Conservation (phyloP, 2,888 invertebrate species). For the Abscondita cerata region DNA sequence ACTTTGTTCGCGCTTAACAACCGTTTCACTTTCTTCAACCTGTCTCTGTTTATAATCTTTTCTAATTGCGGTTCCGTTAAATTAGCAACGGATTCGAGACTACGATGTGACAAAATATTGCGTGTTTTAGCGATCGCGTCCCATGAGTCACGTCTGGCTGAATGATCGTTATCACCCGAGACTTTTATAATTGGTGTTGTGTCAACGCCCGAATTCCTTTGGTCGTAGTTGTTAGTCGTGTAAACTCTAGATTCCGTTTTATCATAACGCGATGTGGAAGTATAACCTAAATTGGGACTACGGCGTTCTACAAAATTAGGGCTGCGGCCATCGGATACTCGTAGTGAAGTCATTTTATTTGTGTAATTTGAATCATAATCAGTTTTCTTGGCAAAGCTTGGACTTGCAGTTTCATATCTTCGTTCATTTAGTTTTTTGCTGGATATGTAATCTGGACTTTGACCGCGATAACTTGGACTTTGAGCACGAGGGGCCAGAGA, state of each 20-base stretch:
- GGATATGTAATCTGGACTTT: conserved; percentile 56
- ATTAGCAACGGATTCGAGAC: conserved; percentile 74
- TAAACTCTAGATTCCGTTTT: conserved; percentile 49
- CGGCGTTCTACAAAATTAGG: conserved; percentile 50
- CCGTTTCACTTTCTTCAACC: conserved; percentile 51
- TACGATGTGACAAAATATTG: conserved; percentile 73
- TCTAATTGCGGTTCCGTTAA: conserved; percentile 68
- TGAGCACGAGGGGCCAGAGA: conserved; percentile 49
- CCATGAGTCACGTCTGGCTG: conserved; percentile 78
- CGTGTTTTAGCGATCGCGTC: conserved; percentile 83
- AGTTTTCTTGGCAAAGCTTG: conserved; percentile 48
- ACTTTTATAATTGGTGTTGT: conserved; percentile 67
- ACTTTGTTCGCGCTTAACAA: conserved; percentile 44
- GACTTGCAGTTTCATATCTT: conserved; percentile 51
- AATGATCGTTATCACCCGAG: conserved; percentile 64
- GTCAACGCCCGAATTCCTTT: conserved; percentile 56
- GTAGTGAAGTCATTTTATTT: conserved; percentile 54
- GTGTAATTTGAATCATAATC: conserved; percentile 49
- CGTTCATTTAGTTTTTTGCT: conserved; percentile 53
- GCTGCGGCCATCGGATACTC: conserved; percentile 51
- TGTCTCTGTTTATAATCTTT: conserved; percentile 51
- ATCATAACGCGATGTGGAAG: conserved; percentile 47
- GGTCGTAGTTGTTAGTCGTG: conserved; percentile 40
- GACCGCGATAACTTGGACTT: conserved; percentile 52
- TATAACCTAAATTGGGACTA: conserved; percentile 49